Evolutionary conservation across 2,888 invertebrate species (phyloP).

Genomic region (Pseudococcus jackbeardsleyi): DNA sequence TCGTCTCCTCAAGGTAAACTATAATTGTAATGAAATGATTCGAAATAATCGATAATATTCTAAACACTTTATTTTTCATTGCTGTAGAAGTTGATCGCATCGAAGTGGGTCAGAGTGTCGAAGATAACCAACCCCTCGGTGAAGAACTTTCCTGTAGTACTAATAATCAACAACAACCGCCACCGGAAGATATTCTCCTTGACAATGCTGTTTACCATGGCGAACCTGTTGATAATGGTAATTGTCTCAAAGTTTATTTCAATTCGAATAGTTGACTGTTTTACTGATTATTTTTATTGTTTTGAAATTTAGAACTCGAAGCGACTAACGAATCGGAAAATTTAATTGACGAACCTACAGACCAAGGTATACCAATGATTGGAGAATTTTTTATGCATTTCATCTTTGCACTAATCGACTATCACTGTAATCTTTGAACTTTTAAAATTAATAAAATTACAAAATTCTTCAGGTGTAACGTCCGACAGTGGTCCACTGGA

Average conservation of each 20-base stretch:
- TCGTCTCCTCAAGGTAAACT: slow-evolving; percentile 74
- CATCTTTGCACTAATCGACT: too few relatives aligned
- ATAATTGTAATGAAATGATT: background rate
- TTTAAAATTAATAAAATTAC: background rate
- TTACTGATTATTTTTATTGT: background rate
- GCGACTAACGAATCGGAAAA: slow-evolving; percentile 51
- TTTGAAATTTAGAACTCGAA: slow-evolving; percentile 53
- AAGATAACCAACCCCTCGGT: slow-evolving; percentile 47
- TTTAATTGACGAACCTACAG: slow-evolving; percentile 50
- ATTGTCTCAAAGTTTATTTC: background rate
- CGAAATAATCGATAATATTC: background rate
- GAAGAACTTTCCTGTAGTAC: slow-evolving; percentile 56
- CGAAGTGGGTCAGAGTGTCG: slow-evolving; percentile 59
- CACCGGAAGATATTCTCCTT: slow-evolving; percentile 54
- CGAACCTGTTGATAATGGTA: slow-evolving; percentile 56
- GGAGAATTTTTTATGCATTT: too few relatives aligned
- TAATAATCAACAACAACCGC: slow-evolving; percentile 37
- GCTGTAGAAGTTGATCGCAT: slow-evolving; percentile 46
- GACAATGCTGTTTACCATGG: slow-evolving; percentile 39
- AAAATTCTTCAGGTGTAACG: background rate
- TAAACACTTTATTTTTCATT: background rate
- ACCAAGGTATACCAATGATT: background rate
- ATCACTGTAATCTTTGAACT: background rate
- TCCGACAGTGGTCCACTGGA: slow-evolving; percentile 53
- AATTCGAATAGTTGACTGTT: background rate